Conservation (phyloP, 2,888 invertebrate genomes). For the Lochmaea capreae region DNA sequence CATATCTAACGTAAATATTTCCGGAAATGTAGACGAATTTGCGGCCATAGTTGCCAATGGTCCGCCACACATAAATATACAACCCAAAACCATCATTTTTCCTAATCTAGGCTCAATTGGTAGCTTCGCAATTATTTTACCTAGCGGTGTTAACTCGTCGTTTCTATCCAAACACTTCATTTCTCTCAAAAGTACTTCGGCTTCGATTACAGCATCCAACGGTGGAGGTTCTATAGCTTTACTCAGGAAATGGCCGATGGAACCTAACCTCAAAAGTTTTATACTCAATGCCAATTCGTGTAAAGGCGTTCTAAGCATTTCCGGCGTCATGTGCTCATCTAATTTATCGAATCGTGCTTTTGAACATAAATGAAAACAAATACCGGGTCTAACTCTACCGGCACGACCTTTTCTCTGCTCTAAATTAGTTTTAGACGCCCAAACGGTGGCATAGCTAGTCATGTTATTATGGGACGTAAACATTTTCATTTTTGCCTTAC, state of each 20-base stretch:
- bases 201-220: conserved; percentile 97
- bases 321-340: conserved; percentile 93
- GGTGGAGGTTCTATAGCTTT: conserved; percentile 98
- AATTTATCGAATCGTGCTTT: conserved; percentile 74
- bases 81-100: conserved; percentile 85
- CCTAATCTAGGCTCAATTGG: conserved; percentile 97
- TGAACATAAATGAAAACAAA: conserved; percentile 93
- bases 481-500: conserved; percentile 97
- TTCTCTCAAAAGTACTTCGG: conserved; percentile 80
- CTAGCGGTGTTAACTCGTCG: conserved; percentile 93
- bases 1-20: conserved; percentile 88
- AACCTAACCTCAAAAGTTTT: conserved; percentile 89
- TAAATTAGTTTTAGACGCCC: conserved; percentile 94
- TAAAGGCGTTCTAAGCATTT: conserved; percentile 97
- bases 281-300: conserved; percentile 94
- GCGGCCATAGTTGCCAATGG: conserved; percentile 94
- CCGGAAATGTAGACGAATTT: conserved; percentile 94
- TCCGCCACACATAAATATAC: conserved; percentile 90
- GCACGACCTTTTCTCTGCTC: conserved; percentile 95
- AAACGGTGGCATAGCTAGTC: conserved; percentile 97
- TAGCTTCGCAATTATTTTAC: conserved; percentile 91
- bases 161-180: conserved; percentile 90
- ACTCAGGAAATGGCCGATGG: conserved; percentile 93
- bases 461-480: conserved; percentile 99
- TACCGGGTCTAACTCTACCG: conserved; percentile 93